A percentile compares a stretch with the other conserved stretches of the same genome.
These are phyloP conservation scores for Mamestra brassicae DNA, from an alignment of 2,888 invertebrate species.

Conservation along the genomic window DNA sequence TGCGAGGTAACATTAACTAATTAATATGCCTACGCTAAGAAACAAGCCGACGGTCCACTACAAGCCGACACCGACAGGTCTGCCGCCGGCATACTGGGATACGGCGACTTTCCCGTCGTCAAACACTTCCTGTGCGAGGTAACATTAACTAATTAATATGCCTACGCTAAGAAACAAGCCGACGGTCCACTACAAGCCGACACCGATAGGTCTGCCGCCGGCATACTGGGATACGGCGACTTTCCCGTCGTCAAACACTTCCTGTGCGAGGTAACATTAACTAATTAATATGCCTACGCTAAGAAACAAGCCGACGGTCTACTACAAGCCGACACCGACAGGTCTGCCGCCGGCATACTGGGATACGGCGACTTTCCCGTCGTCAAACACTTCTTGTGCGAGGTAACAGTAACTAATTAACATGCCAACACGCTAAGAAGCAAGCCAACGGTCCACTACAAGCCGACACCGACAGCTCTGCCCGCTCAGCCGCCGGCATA, in stretches of 20 bases:
- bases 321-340: too few species aligned
- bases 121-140: conserved; percentile 90
- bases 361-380: conserved; percentile 88
- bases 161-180: too few species aligned
- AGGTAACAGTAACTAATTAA: conserved; percentile 70
- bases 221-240: conserved; percentile 84
- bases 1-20: conserved; percentile 78
- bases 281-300: conserved; percentile 67
- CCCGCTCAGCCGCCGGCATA: conserved; percentile 79
- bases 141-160: neutral
- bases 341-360: conserved; percentile 77
- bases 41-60: conserved; percentile 40
- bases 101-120: conserved; percentile 87
- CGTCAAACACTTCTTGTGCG: conserved; percentile 89
- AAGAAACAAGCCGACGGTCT: conserved; percentile 68
- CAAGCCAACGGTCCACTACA: conserved; percentile 32
- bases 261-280: conserved; percentile 81
- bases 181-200: too few species aligned
- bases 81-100: conserved; percentile 79
- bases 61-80: too few species aligned
- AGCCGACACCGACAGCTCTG: too few species aligned
- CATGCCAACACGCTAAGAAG: conserved; percentile 68
- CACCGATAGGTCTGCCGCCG: conserved; percentile 69
- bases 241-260: conserved; percentile 90
- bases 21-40: conserved; percentile 72